phyloP scores from a whole-genome alignment of 2,113 vertebrate species.

The Urocynchramus pylzowi region DNA sequence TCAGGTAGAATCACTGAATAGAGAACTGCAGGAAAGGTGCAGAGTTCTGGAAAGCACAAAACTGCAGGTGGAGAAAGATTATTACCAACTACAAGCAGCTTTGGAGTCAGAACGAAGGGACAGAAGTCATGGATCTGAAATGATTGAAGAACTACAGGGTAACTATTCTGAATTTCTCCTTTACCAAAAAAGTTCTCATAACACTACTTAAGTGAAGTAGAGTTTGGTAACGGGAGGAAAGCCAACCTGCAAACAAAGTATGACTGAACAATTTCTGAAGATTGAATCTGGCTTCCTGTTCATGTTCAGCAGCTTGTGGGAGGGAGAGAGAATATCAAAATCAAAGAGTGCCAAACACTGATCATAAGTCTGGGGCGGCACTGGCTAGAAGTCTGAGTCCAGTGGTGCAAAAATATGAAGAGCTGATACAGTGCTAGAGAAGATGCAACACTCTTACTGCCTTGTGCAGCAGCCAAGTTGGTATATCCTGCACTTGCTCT shows the following conservation, averaged over 20 bases:
- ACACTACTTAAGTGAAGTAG: neutral
- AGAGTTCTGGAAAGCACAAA: slow-evolving; percentile 79
- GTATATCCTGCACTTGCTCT: neutral
- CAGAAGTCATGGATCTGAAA: slow-evolving; percentile 92
- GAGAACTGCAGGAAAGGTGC: slow-evolving; percentile 92
- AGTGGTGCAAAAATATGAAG: neutral
- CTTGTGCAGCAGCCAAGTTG: neutral
- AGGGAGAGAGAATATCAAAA: neutral
- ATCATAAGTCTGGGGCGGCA: neutral
- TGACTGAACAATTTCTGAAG: neutral
- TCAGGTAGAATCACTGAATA: slow-evolving; percentile 88
- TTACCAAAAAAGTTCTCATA: neutral
- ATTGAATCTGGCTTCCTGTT: neutral
- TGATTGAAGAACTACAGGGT: slow-evolving; percentile 96
- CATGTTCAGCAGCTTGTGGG: neutral
- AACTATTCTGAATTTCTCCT: slow-evolving; percentile 13
- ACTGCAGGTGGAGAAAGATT: slow-evolving; percentile 89
- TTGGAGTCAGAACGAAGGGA: slow-evolving; percentile 91
- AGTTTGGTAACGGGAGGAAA: neutral
- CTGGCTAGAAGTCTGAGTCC: neutral
- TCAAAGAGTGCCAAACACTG: neutral
- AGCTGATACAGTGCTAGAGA: neutral
- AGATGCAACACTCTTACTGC: neutral
- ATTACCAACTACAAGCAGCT: slow-evolving; percentile 88
- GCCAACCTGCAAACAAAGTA: neutral